These are phyloP conservation scores for Ephialtes manifestator DNA, from an alignment of 2,888 invertebrate genomes.

Conservation along the genomic window DNA sequence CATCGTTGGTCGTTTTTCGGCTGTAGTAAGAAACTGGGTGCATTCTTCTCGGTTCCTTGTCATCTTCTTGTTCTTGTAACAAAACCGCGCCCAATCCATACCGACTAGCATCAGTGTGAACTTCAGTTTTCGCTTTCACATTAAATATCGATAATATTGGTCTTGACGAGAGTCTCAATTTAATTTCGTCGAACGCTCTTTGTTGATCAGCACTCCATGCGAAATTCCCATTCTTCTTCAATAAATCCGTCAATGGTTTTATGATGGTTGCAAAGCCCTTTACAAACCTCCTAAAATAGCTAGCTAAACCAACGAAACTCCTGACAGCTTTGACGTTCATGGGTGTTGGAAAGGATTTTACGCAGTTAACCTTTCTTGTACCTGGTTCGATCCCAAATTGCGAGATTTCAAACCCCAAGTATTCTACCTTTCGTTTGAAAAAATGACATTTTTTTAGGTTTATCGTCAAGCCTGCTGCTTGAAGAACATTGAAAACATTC, in stretches of 20 bases:
- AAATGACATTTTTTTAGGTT: too few species aligned
- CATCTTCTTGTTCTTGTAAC: background rate
- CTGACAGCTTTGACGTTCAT: background rate
- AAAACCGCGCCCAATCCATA: slow-evolving; percentile 39
- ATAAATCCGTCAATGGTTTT: background rate
- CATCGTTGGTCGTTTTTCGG: too few species aligned
- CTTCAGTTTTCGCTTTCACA: too few species aligned
- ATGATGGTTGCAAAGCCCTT: slow-evolving; percentile 2
- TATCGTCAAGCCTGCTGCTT: background rate
- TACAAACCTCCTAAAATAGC: background rate
- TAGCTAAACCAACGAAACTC: slow-evolving; percentile 11
- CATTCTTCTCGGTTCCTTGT: too few species aligned
- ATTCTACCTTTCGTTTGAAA: too few species aligned
- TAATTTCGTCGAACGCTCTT: slow-evolving; percentile 10
- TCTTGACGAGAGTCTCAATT: background rate
- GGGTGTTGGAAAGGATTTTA: slow-evolving; percentile 6
- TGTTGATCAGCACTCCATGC: background rate
- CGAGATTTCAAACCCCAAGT: too few species aligned
- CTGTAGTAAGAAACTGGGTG: too few species aligned
- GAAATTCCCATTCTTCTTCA: slow-evolving; percentile 10
- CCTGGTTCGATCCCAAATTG: background rate
- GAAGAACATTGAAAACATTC: background rate
- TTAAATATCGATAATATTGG: background rate
- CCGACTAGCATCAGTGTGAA: slow-evolving; percentile 51
- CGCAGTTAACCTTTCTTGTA: background rate